Base-by-base conservation (phyloP, 2,888 invertebrate genomes). In the Euproctis similis region DNA sequence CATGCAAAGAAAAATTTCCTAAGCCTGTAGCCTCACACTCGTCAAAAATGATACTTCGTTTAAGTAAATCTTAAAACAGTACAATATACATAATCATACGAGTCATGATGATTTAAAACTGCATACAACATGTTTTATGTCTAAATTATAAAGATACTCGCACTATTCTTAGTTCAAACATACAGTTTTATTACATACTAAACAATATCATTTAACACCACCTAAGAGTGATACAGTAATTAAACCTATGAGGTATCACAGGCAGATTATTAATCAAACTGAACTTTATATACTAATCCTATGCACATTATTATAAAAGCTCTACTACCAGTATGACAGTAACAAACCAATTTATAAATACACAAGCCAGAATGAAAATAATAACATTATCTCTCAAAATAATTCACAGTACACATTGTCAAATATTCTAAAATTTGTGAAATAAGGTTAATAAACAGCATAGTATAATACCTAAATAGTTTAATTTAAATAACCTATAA, bases 401-500 rank as follows among this genome's bases (percentile, higher is more conserved):
- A 52, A 48, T 50, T 48, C 51, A 55, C 41, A 54, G 48, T 54
- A 53, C 39, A 44, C 39, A 45, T 30, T 43, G 46, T 57, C 41
- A 58, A 58, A 50, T 44, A 50, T 44, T 40, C 49, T 14, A 14
- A 14, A 14, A 14, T 14, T 14, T 4, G 4, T 14, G 14, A 4
- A 4, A 14, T 14, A 14, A 6, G 4, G 6, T 4, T 4, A 4
- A 14, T 6, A 14, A 14, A 14, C n/a, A n/a, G n/a, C n/a, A n/a
- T 14, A 14, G 6, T 14, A 4, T 4, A 4, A 14, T 14, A 47
- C 47, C 49, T 53, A 59, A 53, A 60, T 59, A 59, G 52, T 57
- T 56, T 49, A 55, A 47, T 58, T 61, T 63, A 60, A 49, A 61
- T 66, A 75, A 78, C 59, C 71, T 80, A 80, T 62, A 46, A 67